Percentiles rank a stretch among this genome's conserved stretches.
phyloP scores from a whole-genome alignment of 2,797 vertebrate genomes.

The Ataeniobius toweri region DNA sequence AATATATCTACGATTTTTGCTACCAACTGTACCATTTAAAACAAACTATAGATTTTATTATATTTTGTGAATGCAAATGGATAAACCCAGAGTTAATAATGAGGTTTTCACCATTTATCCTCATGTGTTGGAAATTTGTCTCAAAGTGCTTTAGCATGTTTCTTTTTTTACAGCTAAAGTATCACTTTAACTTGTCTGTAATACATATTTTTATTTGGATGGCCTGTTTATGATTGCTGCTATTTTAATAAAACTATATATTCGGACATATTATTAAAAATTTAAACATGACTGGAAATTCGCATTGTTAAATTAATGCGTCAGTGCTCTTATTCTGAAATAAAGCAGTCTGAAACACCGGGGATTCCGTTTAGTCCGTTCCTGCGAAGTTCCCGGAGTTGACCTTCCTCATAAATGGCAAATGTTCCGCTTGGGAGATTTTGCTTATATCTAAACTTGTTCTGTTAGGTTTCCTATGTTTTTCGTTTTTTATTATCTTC shows the following conservation, averaged over 20 bases:
- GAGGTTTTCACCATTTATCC: too few species aligned
- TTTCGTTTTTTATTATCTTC: background rate
- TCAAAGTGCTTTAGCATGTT: too few species aligned
- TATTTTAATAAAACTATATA: background rate
- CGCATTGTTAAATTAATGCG: background rate
- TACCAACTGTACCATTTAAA: too few species aligned
- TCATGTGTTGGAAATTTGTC: too few species aligned
- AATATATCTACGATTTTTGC: too few species aligned
- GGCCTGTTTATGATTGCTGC: background rate
- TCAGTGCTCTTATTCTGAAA: constrained; percentile 4
- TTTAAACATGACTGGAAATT: background rate
- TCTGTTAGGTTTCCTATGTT: background rate
- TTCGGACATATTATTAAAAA: background rate
- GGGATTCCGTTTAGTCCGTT: background rate
- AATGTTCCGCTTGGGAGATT: background rate
- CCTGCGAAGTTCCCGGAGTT: background rate
- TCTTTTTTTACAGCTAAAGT: background rate
- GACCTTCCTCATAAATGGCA: background rate
- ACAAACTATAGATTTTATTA: too few species aligned
- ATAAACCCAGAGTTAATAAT: too few species aligned
- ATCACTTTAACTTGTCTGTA: background rate
- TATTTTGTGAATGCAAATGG: too few species aligned
- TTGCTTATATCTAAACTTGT: background rate
- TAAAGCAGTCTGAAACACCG: too few species aligned
- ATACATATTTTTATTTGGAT: background rate